phyloP scores from a whole-genome alignment of 2,797 vertebrate species.

The Ctenopoma multispine region DNA sequence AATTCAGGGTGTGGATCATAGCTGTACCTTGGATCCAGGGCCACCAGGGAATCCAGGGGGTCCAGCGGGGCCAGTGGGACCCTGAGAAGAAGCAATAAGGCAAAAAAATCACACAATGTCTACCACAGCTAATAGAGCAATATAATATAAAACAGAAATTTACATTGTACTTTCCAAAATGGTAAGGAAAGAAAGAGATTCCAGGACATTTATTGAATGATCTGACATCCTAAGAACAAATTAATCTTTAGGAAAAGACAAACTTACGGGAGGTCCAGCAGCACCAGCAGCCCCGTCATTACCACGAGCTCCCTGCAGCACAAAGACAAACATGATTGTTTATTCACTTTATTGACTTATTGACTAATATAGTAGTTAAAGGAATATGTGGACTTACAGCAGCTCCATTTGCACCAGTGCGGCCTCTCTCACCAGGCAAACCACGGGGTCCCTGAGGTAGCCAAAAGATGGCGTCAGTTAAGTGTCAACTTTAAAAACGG shows the following conservation, averaged over 20 bases:
- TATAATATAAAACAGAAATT: no score
- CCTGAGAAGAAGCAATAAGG: constrained; percentile 79
- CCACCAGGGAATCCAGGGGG: constrained; percentile 97
- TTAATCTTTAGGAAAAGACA: background rate
- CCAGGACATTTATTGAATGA: no score
- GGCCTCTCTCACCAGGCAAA: constrained; percentile 97
- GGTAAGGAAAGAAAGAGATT: no score
- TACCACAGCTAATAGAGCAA: background rate
- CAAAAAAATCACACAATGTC: constrained; percentile 11
- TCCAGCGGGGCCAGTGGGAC: constrained; percentile 94
- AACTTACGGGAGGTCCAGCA: constrained; percentile 94
- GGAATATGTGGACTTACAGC: constrained; percentile 88
- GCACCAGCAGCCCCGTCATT: constrained; percentile 94
- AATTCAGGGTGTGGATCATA: background rate
- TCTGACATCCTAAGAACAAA: background rate
- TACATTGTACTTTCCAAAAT: no score
- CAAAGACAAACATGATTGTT: constrained; percentile 38
- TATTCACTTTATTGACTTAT: background rate
- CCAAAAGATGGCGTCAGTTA: constrained; percentile 23
- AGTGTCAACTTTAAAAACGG: background rate
- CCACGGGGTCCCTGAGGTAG: constrained; percentile 91
- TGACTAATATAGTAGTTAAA: background rate
- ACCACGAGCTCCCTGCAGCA: constrained; percentile 92
- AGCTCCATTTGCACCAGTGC: constrained; percentile 89
- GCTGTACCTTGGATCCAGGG: constrained; percentile 92